Conservation (phyloP, 1,140 invertebrate genomes). For the Oedothorax gibbosus region DNA sequence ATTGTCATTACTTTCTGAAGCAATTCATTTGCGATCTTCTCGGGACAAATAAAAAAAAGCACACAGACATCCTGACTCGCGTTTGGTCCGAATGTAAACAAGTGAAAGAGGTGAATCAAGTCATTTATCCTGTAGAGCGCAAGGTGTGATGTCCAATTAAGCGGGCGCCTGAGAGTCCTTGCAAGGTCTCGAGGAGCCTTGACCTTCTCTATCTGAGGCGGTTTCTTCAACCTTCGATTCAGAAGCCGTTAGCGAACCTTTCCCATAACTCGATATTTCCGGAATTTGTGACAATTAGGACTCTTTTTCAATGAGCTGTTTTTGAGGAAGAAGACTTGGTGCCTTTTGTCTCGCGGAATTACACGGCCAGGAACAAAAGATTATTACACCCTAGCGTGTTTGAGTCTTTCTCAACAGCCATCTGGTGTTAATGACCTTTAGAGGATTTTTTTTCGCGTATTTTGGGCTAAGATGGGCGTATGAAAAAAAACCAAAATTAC, state of each 20-base stretch:
- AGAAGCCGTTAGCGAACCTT: conserved; percentile 20
- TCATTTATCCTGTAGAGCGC: conserved; percentile 29
- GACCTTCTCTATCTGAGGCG: conserved; percentile 47
- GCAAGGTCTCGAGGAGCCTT: conserved; percentile 42
- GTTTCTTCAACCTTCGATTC: conserved; percentile 26
- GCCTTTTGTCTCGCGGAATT: conserved; percentile 9
- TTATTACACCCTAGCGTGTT: conserved; percentile 49
- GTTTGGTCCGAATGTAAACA: conserved; percentile 35
- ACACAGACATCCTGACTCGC: neutral
- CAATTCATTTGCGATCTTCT: conserved; percentile 22
- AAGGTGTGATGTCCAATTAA: conserved; percentile 41
- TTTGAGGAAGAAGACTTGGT: conserved; percentile 15
- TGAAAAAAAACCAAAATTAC: conserved; percentile 40
- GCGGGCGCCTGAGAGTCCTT: conserved; percentile 51
- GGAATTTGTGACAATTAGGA: conserved; percentile 54
- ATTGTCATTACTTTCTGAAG: conserved; percentile 22
- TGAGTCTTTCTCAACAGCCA: conserved; percentile 6
- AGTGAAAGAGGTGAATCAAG: conserved; percentile 7
- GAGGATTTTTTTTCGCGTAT: conserved; percentile 28
- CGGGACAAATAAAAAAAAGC: neutral
- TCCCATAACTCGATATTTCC: conserved; percentile 36
- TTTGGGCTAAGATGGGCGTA: conserved; percentile 34
- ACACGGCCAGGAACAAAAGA: conserved; percentile 42
- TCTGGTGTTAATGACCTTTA: conserved; percentile 36
- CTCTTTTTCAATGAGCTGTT: conserved; percentile 7